Evolutionary conservation across 2,888 invertebrate species (phyloP).

Genomic region (Aricia artaxerxes): DNA sequence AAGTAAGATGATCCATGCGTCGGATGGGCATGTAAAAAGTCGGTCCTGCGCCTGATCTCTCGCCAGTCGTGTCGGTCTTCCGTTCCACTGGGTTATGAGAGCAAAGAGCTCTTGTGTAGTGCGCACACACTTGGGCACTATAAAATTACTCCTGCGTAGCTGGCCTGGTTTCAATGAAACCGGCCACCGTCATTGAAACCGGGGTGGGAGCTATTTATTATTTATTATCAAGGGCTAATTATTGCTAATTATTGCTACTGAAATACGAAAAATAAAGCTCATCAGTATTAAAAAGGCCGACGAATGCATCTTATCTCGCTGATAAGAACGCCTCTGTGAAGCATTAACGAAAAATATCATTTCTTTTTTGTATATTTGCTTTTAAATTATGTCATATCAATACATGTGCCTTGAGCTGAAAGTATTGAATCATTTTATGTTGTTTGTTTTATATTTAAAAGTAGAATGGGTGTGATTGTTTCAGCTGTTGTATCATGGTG

Average conservation of each 20-base stretch:
- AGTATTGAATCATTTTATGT: not conserved
- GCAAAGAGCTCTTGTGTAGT: no score
- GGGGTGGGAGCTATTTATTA: not conserved
- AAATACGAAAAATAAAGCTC: constrained; percentile 10
- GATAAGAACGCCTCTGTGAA: not conserved
- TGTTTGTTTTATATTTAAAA: not conserved
- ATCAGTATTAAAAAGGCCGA: not conserved
- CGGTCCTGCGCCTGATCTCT: no score
- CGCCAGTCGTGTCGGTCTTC: no score
- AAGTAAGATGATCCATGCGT: no score
- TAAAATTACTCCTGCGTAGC: no score
- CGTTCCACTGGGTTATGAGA: no score
- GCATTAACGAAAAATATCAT: not conserved
- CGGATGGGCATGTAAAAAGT: no score
- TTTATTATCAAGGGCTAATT: not conserved
- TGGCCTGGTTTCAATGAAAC: no score
- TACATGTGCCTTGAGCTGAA: not conserved
- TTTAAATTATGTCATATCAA: constrained; percentile 11
- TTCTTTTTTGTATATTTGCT: constrained; percentile 3
- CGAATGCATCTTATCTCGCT: not conserved
- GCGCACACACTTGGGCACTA: no score
- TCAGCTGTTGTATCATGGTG: not conserved
- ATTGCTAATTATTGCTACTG: not conserved
- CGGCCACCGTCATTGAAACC: no score
- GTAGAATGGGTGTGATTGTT: not conserved